These are phyloP conservation scores for Eulemur albifrons DNA, from an alignment of 2,797 vertebrate species.

Conservation along the genomic window DNA sequence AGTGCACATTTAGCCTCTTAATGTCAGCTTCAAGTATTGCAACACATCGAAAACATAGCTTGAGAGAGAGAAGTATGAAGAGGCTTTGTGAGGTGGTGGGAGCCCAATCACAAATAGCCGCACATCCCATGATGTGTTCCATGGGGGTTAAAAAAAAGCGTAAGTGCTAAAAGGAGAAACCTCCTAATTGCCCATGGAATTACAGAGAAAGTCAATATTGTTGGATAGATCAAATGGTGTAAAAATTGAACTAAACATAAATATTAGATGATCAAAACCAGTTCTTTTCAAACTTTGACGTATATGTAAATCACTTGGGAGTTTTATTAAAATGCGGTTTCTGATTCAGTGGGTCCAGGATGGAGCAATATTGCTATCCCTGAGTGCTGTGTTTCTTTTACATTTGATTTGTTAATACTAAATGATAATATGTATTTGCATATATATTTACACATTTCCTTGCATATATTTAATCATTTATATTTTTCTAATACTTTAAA, in stretches of 20 bases:
- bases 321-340: neutral
- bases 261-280: neutral
- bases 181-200: neutral
- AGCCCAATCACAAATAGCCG: neutral
- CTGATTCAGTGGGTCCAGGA: neutral
- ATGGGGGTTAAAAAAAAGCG: neutral
- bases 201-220: neutral
- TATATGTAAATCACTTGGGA: neutral
- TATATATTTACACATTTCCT: neutral
- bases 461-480: neutral
- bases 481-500: neutral
- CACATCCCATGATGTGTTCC: neutral
- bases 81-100: neutral
- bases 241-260: neutral
- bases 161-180: neutral
- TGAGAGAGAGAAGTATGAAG: neutral
- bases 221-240: neutral
- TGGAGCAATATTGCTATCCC: neutral
- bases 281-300: neutral
- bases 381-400: neutral
- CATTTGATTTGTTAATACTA: slow-evolving; percentile 13
- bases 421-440: neutral
- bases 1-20: slow-evolving; percentile 83
- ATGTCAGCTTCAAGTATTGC: slow-evolving; percentile 63
- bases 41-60: neutral